Percentiles rank a stretch among this genome's conserved stretches.
These are phyloP conservation scores for Cantharis rustica DNA, from an alignment of 2,888 invertebrate genomes.

Conservation along the genomic window DNA sequence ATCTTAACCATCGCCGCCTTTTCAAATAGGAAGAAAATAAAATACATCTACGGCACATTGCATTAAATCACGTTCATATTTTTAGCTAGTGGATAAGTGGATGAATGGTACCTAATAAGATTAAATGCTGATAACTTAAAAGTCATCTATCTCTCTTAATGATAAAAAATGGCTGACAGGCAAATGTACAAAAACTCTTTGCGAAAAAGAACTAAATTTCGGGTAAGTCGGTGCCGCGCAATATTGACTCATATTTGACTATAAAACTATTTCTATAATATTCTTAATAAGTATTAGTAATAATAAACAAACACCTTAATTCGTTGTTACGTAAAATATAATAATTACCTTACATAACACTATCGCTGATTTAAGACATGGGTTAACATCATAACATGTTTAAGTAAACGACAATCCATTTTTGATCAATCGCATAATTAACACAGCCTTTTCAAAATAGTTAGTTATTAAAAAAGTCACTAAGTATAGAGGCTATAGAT, in stretches of 20 bases:
- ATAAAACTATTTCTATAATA: conserved; percentile 49
- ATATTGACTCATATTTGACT: conserved; percentile 34
- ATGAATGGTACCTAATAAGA: conserved; percentile 32
- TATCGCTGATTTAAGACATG: conserved; percentile 24
- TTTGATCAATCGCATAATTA: conserved; percentile 43
- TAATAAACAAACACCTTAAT: conserved; percentile 20
- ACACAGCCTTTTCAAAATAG: conserved; percentile 4
- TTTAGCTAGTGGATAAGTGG: conserved; percentile 36
- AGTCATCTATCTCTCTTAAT: conserved; percentile 57
- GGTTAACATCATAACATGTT: conserved; percentile 33
- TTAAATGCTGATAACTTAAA: conserved; percentile 35
- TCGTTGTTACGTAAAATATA: conserved; percentile 26
- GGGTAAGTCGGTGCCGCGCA: conserved; percentile 24
- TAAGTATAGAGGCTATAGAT: conserved; percentile 28
- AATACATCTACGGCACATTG: conserved; percentile 20
- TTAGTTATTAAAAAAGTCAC: conserved; percentile 2
- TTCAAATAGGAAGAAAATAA: conserved; percentile 20
- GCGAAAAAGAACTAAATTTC: conserved; percentile 26
- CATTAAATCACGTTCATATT: conserved; percentile 34
- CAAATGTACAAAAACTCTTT: conserved; percentile 29
- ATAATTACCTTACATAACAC: conserved; percentile 15
- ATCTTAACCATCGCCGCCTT: not conserved
- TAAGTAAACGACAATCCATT: conserved; percentile 52
- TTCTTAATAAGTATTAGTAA: conserved; percentile 26
- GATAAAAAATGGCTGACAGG: conserved; percentile 32